Base-by-base conservation (phyloP, 1,140 invertebrate species). In the Manduca sexta region DNA sequence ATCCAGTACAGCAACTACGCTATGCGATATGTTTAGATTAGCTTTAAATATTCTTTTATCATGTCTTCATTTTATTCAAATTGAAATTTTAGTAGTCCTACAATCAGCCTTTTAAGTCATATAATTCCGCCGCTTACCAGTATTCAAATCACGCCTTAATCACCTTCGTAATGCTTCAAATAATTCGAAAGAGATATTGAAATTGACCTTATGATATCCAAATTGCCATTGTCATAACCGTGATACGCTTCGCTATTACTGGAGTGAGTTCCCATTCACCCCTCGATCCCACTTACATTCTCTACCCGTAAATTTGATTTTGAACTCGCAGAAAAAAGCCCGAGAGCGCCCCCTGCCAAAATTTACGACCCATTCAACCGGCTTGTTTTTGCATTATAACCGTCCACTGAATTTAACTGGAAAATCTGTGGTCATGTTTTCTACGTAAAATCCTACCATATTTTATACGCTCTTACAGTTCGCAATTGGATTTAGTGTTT, bases 361-460 rank as follows among this genome's bases (percentile, higher is more conserved):
- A 68, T 68, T 61, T 61, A 60, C 48, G 58, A 57, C 42, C 53
- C 42, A 64, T 61, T 56, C 60, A 49, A 52, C 40, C 55, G 57
- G 48, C 45, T 64, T 62, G 61, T 64, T 68, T 68, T 68, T 68
- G 56, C 49, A 51, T 52, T 43, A 65, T 56, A 56, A 56, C 56
- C 55, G 49, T 47, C 58, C 53, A 52, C 31, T 48, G 51, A 59
- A 57, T 61, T 64, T 53, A 57, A 56, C 64, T 54, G 57, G 64
- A 52, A 64, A 64, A 64, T 64, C 60, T 60, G 60, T 53, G 56
- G 46, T 21, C 58, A 51, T 60, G 61, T 63, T 64, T 52, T 54
- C 50, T n/a, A 1, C n/a, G 21, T 8, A 8, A 26, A 26, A 26
- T 26, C 21, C 21, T 8, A 26, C 21, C 21, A 8, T 26, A 8